Evolutionary conservation across 2,113 vertebrate genomes (phyloP), one percentile per base, ranked within the genome.

Genomic region (Paracanthobrama guichenoti): DNA sequence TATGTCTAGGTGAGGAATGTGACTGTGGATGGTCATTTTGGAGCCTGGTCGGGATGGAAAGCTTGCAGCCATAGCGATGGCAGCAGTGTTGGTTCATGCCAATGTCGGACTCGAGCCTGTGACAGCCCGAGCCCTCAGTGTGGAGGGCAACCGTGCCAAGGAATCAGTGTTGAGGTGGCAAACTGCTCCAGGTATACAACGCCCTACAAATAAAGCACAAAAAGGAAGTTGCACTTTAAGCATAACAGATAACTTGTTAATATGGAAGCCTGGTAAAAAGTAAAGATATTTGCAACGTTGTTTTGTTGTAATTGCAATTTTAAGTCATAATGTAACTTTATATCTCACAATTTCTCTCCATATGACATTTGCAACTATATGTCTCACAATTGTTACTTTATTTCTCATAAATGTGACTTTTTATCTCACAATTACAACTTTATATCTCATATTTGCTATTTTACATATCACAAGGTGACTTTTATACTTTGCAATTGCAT

Each of bases 131-230:
- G 93, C 84, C 97, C 97, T 2, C 96, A 94, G 88, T 99, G 98
- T 66, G 98, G 97, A 0, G 98, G 98, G 0, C 95, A 95, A 92
- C 93, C 91, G n/a, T 98, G 97, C 67, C 92, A 95, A 20, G 98
- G 97, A 46, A 95, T 95, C 86, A 95, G 94, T 6, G 92, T 97
- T 88, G 97, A 99, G 90, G 97, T 98, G 18, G 92, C 96, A 85
- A 99, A 99, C 93, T 99, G 98, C 76, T 99, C 98, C 91, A 97
- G 98, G 98, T 99, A 92, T 57, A 39, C 20, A 35, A 26, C 10
- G 0, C 28, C 77, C 18, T 69, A 86, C n/a, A 79, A 6, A 84
- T 48, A 11, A 69, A 42, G 26, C 24, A 69, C 35, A 77, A 35
- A 69, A 8, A 81, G 59, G 14, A 69, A 39, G 8, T 4, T 20